Conservation (phyloP, 2,888 invertebrate species). For the Sialis lutaria region DNA sequence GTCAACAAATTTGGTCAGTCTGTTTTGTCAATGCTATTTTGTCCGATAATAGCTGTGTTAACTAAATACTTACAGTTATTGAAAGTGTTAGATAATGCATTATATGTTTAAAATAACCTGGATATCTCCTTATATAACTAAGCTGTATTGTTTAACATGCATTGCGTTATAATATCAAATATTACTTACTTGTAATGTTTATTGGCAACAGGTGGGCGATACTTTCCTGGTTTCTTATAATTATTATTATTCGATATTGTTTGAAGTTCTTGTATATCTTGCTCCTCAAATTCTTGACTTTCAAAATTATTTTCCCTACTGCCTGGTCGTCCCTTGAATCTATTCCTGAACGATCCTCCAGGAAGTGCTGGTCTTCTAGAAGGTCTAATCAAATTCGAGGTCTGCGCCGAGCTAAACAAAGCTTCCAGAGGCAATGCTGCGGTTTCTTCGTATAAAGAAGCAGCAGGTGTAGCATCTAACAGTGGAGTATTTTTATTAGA, state of each 20-base stretch:
- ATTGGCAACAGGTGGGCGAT: conserved; percentile 6
- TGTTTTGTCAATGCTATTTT: neutral
- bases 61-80: too few species aligned
- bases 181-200: conserved; percentile 2
- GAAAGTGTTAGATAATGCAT: too few species aligned
- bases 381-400: conserved; percentile 27
- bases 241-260: conserved; percentile 5
- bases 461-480: conserved; percentile 45
- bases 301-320: neutral
- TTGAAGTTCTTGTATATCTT: conserved; percentile 16
- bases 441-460: conserved; percentile 37
- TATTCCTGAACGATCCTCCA: conserved; percentile 37
- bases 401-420: conserved; percentile 30
- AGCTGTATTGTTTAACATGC: too few species aligned
- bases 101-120: too few species aligned
- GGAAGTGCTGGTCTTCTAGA: conserved; percentile 32
- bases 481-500: conserved; percentile 30
- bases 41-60: too few species aligned
- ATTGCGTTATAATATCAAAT: too few species aligned
- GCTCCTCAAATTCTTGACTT: conserved; percentile 18
- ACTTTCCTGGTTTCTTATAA: conserved; percentile 19
- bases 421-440: conserved; percentile 32
- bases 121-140: too few species aligned
- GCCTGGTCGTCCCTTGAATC: conserved; percentile 23
- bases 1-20: conserved; percentile 20